Base-by-base conservation (phyloP, 2,888 invertebrate species). In the Catotricha subobsoleta region DNA sequence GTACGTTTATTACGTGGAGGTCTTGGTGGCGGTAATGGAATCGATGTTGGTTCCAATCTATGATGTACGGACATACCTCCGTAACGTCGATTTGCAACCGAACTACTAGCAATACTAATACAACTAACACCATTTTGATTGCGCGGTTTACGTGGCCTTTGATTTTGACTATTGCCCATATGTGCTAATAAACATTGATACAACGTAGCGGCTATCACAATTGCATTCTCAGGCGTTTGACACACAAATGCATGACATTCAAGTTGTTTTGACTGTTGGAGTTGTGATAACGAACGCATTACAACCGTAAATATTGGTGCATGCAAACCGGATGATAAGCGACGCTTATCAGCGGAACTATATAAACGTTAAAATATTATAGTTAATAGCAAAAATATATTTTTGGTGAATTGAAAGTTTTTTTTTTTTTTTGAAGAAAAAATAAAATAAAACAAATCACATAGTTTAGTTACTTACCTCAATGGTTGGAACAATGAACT, bases 181-280 rank as follows among this genome's bases (percentile, higher is more conserved):
- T 80, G 80, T 45, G 82, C 76, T 67, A 88, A 79, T 42, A 90
- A 67, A 27, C 84, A 84, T 63, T 87, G 82, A 64, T 90, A 90
- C 49, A 90, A 67, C 47, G 87, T 88, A 36, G 88, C 88, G 12
- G 90, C 90, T 51, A 90, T 83, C 1, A 87, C 84, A 29, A 90
- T 81, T 46, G 90, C 88, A 61, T 90, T 88, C 64, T 88, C 87
- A 25, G 86, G 80, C 52, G 80, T 80, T 60, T 80, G 79, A 62
- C 88, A 90, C 50, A 86, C 80, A 63, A 88, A 90, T 35, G 82
- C 88, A 66, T 90, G 90, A 61, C 88, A 90, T 66, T 88, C 86
- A 46, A 88, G 64, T 50, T 80, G 72, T 55, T 81, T 80, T 2
- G 80, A 77, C 18, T 78, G 75, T 35, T 80, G 77, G 23, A 23